phyloP scores from a whole-genome alignment of 2,113 vertebrate genomes.

The Dasyurus viverrinus region DNA sequence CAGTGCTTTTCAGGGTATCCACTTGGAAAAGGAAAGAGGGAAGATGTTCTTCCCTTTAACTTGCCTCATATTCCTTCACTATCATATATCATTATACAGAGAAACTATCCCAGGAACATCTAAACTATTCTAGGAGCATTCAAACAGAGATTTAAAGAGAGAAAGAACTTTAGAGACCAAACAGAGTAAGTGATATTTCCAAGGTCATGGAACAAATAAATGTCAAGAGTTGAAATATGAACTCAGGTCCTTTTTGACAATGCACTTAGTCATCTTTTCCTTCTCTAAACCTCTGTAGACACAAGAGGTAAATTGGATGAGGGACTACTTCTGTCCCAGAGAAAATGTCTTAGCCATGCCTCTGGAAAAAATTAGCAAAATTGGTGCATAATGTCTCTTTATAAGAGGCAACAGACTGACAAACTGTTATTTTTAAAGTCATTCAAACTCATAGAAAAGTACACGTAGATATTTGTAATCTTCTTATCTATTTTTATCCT shows the following conservation, averaged over 20 bases:
- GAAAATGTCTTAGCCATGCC: constrained; percentile 5
- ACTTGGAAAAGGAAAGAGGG: neutral
- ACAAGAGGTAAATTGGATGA: neutral
- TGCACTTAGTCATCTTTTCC: rapidly evolving
- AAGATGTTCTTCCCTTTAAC: neutral
- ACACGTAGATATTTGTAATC: constrained; percentile 28
- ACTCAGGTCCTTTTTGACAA: neutral
- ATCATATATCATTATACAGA: neutral
- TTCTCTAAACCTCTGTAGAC: neutral
- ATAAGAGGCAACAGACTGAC: constrained; percentile 41
- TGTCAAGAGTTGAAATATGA: neutral
- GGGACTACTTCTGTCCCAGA: neutral
- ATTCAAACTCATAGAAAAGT: constrained; percentile 43
- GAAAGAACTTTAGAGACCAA: neutral
- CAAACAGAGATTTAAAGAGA: neutral
- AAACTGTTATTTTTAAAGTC: constrained; percentile 17
- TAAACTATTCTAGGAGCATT: neutral
- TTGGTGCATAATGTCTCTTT: constrained; percentile 30
- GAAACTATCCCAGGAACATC: neutral
- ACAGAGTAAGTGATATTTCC: neutral
- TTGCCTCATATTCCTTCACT: neutral
- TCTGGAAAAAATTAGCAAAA: constrained; percentile 54
- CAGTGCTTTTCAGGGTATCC: neutral
- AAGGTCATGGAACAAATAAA: neutral
- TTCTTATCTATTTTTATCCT: constrained; percentile 65